Evolutionary conservation across 2,888 invertebrate species (phyloP).

Genomic region (Latrodectus hesperus): DNA sequence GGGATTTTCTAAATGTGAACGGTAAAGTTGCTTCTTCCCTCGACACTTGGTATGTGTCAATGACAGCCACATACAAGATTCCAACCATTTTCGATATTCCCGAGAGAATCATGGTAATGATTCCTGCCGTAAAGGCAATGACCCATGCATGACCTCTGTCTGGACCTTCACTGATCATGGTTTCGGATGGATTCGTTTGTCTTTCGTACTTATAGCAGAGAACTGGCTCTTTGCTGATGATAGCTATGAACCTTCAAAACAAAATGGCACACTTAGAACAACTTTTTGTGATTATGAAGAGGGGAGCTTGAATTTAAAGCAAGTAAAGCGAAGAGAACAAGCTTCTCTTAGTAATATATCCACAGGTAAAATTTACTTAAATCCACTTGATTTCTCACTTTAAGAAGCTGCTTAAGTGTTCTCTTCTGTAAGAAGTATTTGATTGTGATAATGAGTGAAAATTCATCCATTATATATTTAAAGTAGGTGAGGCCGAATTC

Average conservation of each 20-base stretch:
- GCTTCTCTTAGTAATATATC: too few relatives aligned
- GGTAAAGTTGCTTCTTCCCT: constrained; percentile 64
- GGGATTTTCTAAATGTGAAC: constrained; percentile 51
- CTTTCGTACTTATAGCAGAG: too few relatives aligned
- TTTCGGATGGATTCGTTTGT: neutral
- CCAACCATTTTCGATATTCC: constrained; percentile 61
- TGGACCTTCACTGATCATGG: constrained; percentile 50
- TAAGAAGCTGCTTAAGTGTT: neutral
- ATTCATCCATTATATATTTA: neutral
- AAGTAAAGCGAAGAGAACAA: too few relatives aligned
- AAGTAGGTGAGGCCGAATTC: neutral
- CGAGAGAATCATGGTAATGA: constrained; percentile 64
- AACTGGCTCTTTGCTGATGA: too few relatives aligned
- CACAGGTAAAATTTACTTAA: too few relatives aligned
- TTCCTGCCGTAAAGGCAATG: constrained; percentile 55
- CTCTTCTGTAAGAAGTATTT: neutral
- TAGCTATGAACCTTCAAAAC: neutral
- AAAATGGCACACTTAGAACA: neutral
- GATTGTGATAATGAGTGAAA: neutral
- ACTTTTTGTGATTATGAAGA: neutral
- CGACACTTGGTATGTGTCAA: constrained; percentile 33
- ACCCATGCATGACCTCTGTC: constrained; percentile 68
- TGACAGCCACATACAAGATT: constrained; percentile 60
- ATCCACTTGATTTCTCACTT: neutral
- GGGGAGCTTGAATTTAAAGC: too few relatives aligned